These are phyloP conservation scores for Carassius gibelio DNA, from an alignment of 2,113 vertebrate genomes.

Conservation along the genomic window DNA sequence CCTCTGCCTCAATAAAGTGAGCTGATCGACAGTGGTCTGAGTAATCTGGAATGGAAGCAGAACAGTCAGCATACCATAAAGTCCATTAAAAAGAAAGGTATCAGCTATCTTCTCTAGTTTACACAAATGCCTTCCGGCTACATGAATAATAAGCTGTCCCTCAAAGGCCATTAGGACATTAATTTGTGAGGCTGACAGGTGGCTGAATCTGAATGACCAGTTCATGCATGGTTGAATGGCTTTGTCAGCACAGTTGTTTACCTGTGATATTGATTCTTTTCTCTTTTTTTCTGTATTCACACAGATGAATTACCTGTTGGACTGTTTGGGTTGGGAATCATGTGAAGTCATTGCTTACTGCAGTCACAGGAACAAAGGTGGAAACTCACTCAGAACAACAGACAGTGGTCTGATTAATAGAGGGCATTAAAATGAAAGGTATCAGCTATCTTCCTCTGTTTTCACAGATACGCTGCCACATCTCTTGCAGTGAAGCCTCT, in stretches of 20 bases:
- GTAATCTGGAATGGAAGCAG: not conserved
- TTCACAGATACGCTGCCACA: not conserved
- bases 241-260: slow-evolving; percentile 6
- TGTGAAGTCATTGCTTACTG: not conserved
- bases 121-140: not conserved
- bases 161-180: not conserved
- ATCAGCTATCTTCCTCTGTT: not conserved
- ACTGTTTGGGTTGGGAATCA: not conserved
- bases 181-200: not conserved
- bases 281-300: not conserved
- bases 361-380: not conserved
- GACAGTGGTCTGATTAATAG: not conserved
- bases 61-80: not conserved
- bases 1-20: slow-evolving; percentile 5
- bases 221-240: slow-evolving; percentile 1
- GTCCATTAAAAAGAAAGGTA: slow-evolving; percentile 3
- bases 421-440: not conserved
- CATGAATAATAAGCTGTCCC: not conserved
- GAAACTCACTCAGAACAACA: not conserved
- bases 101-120: slow-evolving; percentile 12
- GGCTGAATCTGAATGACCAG: not conserved
- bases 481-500: not conserved
- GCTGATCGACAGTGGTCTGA: not conserved
- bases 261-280: slow-evolving; percentile 3
- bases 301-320: not conserved